Evolutionary conservation across 2,113 vertebrate genomes (phyloP).

Genomic region (Salvator merianae): DNA sequence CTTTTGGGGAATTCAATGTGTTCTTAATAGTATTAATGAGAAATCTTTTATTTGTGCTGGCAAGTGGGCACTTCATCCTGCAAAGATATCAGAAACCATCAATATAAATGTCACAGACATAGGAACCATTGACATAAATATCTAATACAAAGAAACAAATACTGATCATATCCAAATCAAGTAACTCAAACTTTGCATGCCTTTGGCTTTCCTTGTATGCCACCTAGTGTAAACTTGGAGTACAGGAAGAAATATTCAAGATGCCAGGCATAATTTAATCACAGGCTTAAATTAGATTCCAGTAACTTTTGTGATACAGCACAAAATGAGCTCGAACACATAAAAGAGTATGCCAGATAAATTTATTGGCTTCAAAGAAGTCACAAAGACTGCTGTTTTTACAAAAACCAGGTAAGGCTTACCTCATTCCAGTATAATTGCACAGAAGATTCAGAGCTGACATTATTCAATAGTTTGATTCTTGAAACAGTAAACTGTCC

Average conservation of each 20-base stretch:
- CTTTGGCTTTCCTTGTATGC: slow-evolving; percentile 77
- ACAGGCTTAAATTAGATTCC: not conserved
- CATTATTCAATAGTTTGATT: not conserved
- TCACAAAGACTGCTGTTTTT: not conserved
- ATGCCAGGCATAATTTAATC: not conserved
- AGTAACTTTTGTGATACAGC: not conserved
- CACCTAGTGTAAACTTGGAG: slow-evolving; percentile 81
- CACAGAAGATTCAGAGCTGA: not conserved
- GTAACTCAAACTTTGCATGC: slow-evolving; percentile 21
- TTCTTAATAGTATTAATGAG: slow-evolving; percentile 95
- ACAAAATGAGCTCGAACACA: not conserved
- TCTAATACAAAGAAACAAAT: not conserved
- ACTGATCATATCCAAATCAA: slow-evolving; percentile 14
- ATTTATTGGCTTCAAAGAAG: not conserved
- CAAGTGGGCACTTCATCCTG: slow-evolving; percentile 97
- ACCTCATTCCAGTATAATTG: not conserved
- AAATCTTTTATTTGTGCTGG: slow-evolving; percentile 93
- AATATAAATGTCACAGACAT: slow-evolving; percentile 38
- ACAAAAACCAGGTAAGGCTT: not conserved
- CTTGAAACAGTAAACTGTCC: not conserved
- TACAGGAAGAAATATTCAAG: slow-evolving; percentile 55
- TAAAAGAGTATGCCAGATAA: not conserved
- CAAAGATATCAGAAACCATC: slow-evolving; percentile 49
- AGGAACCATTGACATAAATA: slow-evolving; percentile 36
- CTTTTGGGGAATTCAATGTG: slow-evolving; percentile 79